These are phyloP conservation scores for Eupleurogrammus muticus DNA, from an alignment of 2,797 vertebrate species.

Conservation along the genomic window DNA sequence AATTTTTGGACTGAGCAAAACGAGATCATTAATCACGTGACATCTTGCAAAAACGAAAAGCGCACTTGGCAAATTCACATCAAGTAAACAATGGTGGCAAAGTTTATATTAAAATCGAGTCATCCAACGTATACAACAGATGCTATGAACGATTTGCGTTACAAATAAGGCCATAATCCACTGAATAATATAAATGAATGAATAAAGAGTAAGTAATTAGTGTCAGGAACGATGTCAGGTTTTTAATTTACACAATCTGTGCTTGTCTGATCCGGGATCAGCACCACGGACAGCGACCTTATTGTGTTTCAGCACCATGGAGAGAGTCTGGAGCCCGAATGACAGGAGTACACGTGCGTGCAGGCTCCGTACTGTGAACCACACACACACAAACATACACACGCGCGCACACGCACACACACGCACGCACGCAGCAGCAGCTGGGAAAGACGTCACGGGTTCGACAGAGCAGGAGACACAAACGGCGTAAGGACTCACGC, in stretches of 20 bases:
- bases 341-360: neutral
- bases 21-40: too few relatives aligned
- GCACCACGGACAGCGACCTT: conserved; percentile 70
- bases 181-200: too few relatives aligned
- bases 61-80: neutral
- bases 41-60: too few relatives aligned
- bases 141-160: neutral
- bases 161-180: too few relatives aligned
- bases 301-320: conserved; percentile 49
- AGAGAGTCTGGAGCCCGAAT: conserved; percentile 2
- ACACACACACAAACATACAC: neutral
- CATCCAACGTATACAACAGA: neutral
- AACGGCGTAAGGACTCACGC: too few relatives aligned
- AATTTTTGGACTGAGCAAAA: too few relatives aligned
- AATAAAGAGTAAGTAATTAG: too few relatives aligned
- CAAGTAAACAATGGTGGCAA: neutral
- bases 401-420: neutral
- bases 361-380: neutral
- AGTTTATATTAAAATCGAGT: neutral
- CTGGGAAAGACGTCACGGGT: neutral
- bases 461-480: conserved; percentile 33
- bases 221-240: conserved; percentile 2
- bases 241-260: neutral
- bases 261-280: conserved; percentile 39
- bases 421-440: neutral